Evolutionary conservation across 2,113 vertebrate species (phyloP), one percentile per base, ranked within the genome.

Genomic region (Noturus placidus): DNA sequence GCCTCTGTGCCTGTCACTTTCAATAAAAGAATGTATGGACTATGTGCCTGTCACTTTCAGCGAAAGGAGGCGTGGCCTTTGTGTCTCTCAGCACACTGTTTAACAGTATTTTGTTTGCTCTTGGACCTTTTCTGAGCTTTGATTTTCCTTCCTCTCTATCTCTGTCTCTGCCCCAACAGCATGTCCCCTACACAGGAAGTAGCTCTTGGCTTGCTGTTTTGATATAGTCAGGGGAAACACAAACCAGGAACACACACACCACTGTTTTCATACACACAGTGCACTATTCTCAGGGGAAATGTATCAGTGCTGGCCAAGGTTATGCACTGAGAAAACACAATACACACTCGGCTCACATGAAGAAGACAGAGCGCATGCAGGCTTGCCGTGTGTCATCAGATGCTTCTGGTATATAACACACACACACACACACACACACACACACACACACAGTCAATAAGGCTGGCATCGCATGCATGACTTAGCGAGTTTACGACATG

Each of bases 231-330:
- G 65, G 84, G 84, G 70, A 90, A 86, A 83, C 86, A 83, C 78
- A 87, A 81, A 84, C 86, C 70, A 67, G 56, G 30, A 61, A 79
- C 56, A 72, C 79, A 86, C 88, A 50, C 77, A 65, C 57, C 52
- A 61, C 13, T 27, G 57, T 81, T 79, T 79, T 69, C 59, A 87
- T 81, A 86, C 35, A 84, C 59, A 67, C 30, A 14, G 38, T 65
- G 65, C 25, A n/a, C 78, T 63, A 35, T 42, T 19, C 69, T 76
- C 77, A 86, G 65, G 83, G 59, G 69, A 82, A 89, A 81, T 69
- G 63, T 25, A 94, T 94, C 92, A 93, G 25, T 92, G 91, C 89
- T 90, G 91, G 90, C 91, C 93, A 93, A 94, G 91, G 92, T 94
- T 93, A 94, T 90, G 90, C 20, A 59, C 72, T 19, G 38, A 57